Base-by-base conservation (phyloP, 2,113 vertebrate genomes). In the Elgaria multicarinata region DNA sequence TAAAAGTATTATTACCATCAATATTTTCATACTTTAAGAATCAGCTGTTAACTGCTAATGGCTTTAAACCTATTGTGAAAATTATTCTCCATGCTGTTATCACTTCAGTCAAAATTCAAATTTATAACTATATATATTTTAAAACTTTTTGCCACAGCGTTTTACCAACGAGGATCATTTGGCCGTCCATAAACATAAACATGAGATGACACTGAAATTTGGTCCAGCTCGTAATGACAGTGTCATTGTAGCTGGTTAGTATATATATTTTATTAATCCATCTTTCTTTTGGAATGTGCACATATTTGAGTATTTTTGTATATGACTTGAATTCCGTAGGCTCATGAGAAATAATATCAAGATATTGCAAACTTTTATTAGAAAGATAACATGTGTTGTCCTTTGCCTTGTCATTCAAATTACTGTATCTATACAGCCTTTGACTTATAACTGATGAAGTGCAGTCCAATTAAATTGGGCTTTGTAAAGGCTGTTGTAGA, bases 121-220 rank as follows among this genome's bases (percentile, higher is more conserved):
- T 77, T 96, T 94, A 95, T 95, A 97, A 90, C 93, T 95, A 0
- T 96, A 96, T 95, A 0, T 96, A 96, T 96, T 93, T 97, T 96
- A 92, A 97, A 96, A 97, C 96, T 96, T 94, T 93, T 89, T 96
- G 89, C 90, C 93, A 90, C 95, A 99, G 99, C 98, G 99, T 97
- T 99, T 99, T 97, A 99, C 99, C 96, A 99, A 99, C 97, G 99
- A 99, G 97, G 99, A 99, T 97, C 99, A 99, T 97, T 98, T 99
- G 98, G 99, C 99, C 96, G 99, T 99, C 96, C 99, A 99, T 97
- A 99, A 99, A 96, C 99, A 99, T 97, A 99, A 99, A 98, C 99
- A 99, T 98, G 99, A 99, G 99, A 99, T 99, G 99, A 99, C 99
- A 96, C 97, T 99, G 95, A 99, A 99, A 98, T 99, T 99, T 97